Base-by-base conservation (phyloP, 2,888 invertebrate genomes). In the Hirtodrosophila cameraria region DNA sequence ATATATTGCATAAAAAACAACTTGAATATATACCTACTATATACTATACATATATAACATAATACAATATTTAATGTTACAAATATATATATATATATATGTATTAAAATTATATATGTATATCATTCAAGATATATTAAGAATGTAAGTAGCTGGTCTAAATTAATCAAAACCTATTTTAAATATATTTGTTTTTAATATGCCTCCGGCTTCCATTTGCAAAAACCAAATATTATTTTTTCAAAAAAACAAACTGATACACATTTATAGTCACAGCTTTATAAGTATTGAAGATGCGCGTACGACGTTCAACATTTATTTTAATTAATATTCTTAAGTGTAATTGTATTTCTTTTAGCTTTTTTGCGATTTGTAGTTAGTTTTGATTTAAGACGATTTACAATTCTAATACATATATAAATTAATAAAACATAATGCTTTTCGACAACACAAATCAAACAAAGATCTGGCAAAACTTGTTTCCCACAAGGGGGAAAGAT, bases 221-320 rank as follows among this genome's bases (percentile, higher is more conserved):
- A 73, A 84, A 73, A 84, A 77, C 81, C 81, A 85, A 80, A 85
- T 84, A 77, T 71, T 80, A 59, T 67, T 75, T 86, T 75, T 86
- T 39, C 67, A 57, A 65, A 72, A 60, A 16, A 54, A 57, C 49
- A 54, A 50, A 57, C 27, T 25, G 27, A 48, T 60, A 70, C 55
- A 67, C 42, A 57, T 71, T 82, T 66, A 52, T 83, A 80, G 83
- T 80, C 86, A 80, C 64, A 52, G 83, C 83, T 86, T 86, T 83
- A 83, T 80, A 83, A 83, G 75, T 75, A 63, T 43, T 41, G 20
- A 54, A 49, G 31, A 38, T 43, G 8, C 39, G 36, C 30, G 43
- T 60, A 41, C 46, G 23, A 52, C 53, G 50, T 57, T 57, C 33
- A 50, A 48, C 53, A 49, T 77, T 50, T 18, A 41, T 31, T 43